These are phyloP conservation scores for Zaprionus inermis DNA, from an alignment of 1,140 invertebrate genomes.

Conservation along the genomic window DNA sequence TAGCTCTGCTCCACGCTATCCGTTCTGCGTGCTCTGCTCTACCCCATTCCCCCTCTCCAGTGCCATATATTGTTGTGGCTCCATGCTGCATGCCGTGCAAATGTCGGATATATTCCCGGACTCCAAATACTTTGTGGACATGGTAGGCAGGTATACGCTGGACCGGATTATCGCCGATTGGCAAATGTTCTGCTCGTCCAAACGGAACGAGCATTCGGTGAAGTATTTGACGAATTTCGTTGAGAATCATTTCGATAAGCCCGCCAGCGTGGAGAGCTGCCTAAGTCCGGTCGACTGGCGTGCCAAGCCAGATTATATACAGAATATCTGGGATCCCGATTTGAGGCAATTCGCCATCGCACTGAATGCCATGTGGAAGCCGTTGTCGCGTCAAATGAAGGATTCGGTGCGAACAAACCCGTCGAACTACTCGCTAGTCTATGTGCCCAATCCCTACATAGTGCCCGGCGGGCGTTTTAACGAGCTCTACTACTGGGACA, in stretches of 20 bases:
- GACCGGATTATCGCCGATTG: constrained; percentile 88
- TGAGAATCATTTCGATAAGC: constrained; percentile 87
- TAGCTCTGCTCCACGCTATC: too few species aligned
- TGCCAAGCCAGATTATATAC: constrained; percentile 87
- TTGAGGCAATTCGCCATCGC: constrained; percentile 88
- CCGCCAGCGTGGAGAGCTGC: constrained; percentile 90
- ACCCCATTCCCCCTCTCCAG: constrained; percentile 84
- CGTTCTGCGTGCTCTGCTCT: too few species aligned
- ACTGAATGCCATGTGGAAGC: constrained; percentile 92
- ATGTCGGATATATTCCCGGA: constrained; percentile 90
- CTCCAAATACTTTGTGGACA: constrained; percentile 96
- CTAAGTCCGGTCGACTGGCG: constrained; percentile 92
- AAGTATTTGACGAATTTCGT: constrained; percentile 88
- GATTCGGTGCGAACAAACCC: constrained; percentile 89
- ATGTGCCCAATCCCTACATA: constrained; percentile 94
- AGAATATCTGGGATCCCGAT: constrained; percentile 88
- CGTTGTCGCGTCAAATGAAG: constrained; percentile 92
- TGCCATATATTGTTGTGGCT: constrained; percentile 92
- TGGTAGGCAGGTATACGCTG: constrained; percentile 89
- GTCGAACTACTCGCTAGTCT: constrained; percentile 93
- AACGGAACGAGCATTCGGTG: constrained; percentile 86
- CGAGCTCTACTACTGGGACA: constrained; percentile 98
- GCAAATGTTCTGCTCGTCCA: constrained; percentile 87
- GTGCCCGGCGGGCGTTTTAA: constrained; percentile 95
- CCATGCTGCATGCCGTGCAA: constrained; percentile 92